Percentiles rank a stretch among this genome's conserved stretches.
phyloP scores from a whole-genome alignment of 2,797 vertebrate genomes.

The Scolopax bukidnonensis region DNA sequence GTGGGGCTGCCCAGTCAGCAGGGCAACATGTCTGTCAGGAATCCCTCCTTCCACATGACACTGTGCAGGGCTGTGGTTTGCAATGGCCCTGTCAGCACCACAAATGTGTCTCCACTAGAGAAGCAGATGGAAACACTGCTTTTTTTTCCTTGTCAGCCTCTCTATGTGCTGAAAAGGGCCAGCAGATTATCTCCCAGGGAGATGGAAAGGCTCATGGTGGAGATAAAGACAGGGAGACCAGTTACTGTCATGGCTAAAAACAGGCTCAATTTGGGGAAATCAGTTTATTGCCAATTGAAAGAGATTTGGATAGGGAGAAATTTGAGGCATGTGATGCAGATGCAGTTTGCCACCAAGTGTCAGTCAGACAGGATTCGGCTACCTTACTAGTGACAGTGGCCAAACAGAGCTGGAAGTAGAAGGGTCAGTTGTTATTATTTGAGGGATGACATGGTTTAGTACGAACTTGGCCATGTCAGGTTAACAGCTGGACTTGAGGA shows the following conservation, averaged over 20 bases:
- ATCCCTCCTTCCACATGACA: not conserved
- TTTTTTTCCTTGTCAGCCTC: not conserved
- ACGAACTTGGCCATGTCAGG: too few species aligned
- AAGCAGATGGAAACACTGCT: not conserved
- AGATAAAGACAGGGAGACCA: not conserved
- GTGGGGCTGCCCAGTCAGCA: not conserved
- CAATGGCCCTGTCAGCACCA: not conserved
- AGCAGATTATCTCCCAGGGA: not conserved
- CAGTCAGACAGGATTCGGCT: not conserved
- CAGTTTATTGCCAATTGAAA: not conserved
- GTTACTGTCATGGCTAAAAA: not conserved
- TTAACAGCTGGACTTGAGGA: too few species aligned
- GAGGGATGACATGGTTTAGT: not conserved
- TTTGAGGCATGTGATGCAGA: not conserved
- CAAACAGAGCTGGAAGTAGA: not conserved
- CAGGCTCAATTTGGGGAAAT: not conserved
- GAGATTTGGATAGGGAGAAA: not conserved
- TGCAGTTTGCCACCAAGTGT: not conserved
- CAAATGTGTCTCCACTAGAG: fast-evolving
- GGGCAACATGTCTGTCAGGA: fast-evolving
- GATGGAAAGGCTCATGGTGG: not conserved
- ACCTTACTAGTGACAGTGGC: too few species aligned
- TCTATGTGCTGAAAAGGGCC: not conserved
- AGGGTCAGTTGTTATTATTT: not conserved
- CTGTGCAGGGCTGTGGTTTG: fast-evolving